Conservation (phyloP, 2,113 vertebrate genomes). For the Gallinago media region DNA sequence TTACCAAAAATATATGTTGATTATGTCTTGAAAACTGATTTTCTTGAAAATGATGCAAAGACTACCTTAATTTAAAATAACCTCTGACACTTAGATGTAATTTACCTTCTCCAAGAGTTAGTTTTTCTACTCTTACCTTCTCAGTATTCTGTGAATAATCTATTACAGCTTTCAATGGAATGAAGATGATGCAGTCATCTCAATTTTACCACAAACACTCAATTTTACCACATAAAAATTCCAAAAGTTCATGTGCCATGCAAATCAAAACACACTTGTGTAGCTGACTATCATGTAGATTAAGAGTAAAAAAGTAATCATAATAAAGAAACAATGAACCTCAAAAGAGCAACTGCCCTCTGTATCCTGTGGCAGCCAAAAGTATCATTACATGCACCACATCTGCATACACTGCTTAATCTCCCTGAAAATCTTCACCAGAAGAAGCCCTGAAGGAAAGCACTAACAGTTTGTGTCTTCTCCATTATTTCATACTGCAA, state of each 20-base stretch:
- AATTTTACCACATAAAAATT: background rate
- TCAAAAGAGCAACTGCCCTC: background rate
- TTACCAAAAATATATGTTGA: background rate
- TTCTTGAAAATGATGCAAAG: background rate
- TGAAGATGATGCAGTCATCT: background rate
- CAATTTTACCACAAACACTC: background rate
- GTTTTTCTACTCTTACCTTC: background rate
- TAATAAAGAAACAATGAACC: background rate
- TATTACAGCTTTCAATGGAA: background rate
- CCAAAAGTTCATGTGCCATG: background rate
- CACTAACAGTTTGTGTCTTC: background rate
- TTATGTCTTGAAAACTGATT: background rate
- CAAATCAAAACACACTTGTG: background rate
- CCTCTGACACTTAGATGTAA: background rate
- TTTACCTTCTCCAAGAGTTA: background rate
- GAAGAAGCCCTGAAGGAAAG: background rate
- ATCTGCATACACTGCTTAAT: background rate
- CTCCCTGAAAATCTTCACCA: background rate
- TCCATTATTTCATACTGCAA: background rate
- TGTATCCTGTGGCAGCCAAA: background rate
- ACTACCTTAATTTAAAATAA: background rate
- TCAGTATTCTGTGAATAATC: background rate
- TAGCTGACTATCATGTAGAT: background rate
- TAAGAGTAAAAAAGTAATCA: background rate
- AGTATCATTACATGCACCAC: background rate